A percentile compares a stretch with the other conserved stretches of the same genome.
These are phyloP conservation scores for Pomatorhinus ruficollis DNA, from an alignment of 2,113 vertebrate species.

Conservation along the genomic window DNA sequence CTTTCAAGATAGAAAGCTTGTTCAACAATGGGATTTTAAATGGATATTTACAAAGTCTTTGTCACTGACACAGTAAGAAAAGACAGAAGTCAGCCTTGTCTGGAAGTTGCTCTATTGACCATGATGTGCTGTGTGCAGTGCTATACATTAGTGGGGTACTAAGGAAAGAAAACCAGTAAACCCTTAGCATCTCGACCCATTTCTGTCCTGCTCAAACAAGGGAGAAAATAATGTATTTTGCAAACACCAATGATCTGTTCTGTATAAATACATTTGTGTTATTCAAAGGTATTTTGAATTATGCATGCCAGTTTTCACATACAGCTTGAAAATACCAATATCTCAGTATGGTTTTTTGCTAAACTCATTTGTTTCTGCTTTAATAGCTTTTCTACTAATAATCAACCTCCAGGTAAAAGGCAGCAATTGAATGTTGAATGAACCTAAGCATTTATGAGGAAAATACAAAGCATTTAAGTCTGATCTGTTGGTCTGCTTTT, in stretches of 20 bases:
- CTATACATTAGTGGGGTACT: rapidly evolving
- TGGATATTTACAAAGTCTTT: neutral
- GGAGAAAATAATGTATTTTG: neutral
- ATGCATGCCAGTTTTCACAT: neutral
- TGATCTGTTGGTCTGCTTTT: neutral
- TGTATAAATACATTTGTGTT: neutral
- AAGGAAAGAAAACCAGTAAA: neutral
- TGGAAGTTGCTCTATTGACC: neutral
- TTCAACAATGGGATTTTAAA: neutral
- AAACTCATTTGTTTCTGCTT: neutral
- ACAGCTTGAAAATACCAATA: neutral
- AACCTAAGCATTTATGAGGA: neutral
- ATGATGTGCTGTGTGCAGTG: neutral
- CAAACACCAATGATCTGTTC: neutral
- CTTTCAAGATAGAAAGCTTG: neutral
- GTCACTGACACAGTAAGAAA: neutral
- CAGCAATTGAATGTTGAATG: neutral
- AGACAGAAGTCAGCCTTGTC: neutral
- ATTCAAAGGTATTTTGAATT: neutral
- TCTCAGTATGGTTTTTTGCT: neutral
- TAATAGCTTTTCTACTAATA: neutral
- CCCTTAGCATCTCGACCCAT: neutral
- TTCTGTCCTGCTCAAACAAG: neutral
- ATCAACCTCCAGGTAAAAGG: neutral
- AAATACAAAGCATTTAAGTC: neutral